A percentile compares a stretch with the other conserved stretches of the same genome.
Conservation (phyloP, 2,797 vertebrate species). For the Mus caroli region DNA sequence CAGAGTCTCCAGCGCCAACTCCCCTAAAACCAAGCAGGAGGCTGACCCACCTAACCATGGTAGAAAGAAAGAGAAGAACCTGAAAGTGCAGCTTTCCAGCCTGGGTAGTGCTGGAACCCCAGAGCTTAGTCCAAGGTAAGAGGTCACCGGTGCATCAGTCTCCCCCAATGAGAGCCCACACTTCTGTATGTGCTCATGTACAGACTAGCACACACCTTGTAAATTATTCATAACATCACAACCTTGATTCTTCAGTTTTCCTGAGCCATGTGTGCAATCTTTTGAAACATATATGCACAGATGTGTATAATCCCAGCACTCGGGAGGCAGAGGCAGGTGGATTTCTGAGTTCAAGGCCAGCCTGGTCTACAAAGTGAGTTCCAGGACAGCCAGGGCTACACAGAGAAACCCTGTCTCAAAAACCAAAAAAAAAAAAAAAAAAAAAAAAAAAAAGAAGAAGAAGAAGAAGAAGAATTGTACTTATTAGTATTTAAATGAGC, state of each 20-base stretch:
- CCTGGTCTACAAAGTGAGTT: no score
- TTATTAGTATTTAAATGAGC: not conserved
- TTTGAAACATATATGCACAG: not conserved
- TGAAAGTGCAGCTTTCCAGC: constrained; percentile 90
- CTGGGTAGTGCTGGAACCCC: constrained; percentile 90
- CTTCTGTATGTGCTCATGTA: not conserved
- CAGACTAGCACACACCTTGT: not conserved
- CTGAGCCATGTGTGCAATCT: not conserved
- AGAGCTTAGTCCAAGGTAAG: constrained; percentile 95
- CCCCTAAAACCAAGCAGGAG: constrained; percentile 87
- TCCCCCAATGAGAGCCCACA: not conserved
- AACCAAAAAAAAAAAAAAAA: no score
- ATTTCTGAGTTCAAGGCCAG: no score
- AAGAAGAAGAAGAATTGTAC: no score
- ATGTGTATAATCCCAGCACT: no score
- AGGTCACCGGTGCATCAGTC: not conserved
- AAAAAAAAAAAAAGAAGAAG: no score
- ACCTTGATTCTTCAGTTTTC: not conserved
- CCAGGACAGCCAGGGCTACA: no score
- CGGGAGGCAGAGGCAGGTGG: no score
- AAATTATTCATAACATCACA: not conserved
- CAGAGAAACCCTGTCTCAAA: no score
- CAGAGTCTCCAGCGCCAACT: constrained; percentile 87
- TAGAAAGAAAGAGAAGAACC: constrained; percentile 89
- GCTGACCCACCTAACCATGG: constrained; percentile 84